Conservation (phyloP, 2,888 invertebrate genomes). For the Meghimatium bilineatum region DNA sequence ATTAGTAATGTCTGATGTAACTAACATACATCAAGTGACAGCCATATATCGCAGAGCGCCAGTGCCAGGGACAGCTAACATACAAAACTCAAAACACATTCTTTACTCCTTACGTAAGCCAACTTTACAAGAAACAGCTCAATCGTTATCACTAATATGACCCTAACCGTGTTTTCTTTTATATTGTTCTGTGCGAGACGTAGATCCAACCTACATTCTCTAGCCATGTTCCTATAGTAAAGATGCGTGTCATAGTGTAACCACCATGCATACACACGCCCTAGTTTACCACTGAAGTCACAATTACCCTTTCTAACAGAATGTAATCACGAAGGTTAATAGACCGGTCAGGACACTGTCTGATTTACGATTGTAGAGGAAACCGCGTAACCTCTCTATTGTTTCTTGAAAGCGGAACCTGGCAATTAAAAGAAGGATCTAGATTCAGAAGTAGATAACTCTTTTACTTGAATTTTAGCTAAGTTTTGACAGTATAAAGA, state of each 20-base stretch:
- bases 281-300: conserved; percentile 18
- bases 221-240: not conserved
- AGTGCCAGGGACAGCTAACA: no score
- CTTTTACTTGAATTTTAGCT: no score
- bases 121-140: not conserved
- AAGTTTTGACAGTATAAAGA: no score
- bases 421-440: not conserved
- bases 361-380: conserved; percentile 20
- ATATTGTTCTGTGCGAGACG: not conserved
- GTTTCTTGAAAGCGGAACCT: not conserved
- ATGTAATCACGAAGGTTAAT: conserved; percentile 31
- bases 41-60: no score
- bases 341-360: conserved; percentile 1
- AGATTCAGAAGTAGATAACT: no score
- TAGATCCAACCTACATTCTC: not conserved
- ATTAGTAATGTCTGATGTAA: no score
- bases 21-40: no score
- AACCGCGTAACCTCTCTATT: not conserved
- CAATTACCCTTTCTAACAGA: conserved; percentile 33
- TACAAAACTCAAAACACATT: not conserved
- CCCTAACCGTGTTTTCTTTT: not conserved
- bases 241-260: not conserved
- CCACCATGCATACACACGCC: conserved; percentile 15
- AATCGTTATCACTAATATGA: not conserved
- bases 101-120: not conserved